Conservation (phyloP, 2,888 invertebrate genomes). For the Dolomedes plantarius region DNA sequence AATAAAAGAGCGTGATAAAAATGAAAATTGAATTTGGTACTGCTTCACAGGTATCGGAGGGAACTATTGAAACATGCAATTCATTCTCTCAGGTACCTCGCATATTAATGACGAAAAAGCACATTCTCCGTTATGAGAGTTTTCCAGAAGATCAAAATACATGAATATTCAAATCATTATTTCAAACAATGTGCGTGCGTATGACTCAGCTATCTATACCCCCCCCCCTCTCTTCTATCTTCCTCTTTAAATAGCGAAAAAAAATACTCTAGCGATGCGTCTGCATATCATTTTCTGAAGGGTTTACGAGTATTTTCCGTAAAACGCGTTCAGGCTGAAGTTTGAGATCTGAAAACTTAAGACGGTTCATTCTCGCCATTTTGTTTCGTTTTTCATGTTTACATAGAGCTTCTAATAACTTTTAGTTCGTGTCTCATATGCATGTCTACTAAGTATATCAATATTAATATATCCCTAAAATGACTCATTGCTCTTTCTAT, state of each 20-base stretch:
- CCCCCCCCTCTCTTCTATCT: no score
- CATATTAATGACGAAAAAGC: conserved; percentile 2
- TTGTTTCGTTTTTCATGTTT: background rate
- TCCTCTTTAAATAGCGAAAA: no score
- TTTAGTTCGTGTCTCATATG: no score
- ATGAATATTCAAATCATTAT: conserved; percentile 14
- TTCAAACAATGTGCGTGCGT: background rate
- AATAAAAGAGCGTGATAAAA: background rate
- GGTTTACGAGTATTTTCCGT: background rate
- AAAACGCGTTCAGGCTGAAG: background rate
- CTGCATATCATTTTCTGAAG: conserved; percentile 7
- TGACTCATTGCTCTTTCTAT: no score
- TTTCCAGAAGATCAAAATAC: background rate
- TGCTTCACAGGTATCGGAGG: background rate
- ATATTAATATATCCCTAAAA: no score
- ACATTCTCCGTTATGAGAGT: background rate
- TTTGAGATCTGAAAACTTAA: background rate
- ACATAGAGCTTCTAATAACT: no score
- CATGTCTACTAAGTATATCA: no score
- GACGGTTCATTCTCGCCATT: background rate
- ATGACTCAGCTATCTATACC: background rate
- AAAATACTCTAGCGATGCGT: background rate
- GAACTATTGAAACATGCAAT: background rate
- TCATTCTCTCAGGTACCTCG: background rate
- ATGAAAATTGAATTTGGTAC: background rate